Evolutionary conservation across 1,140 invertebrate species (phyloP).

Genomic region (Drosophila obscura): DNA sequence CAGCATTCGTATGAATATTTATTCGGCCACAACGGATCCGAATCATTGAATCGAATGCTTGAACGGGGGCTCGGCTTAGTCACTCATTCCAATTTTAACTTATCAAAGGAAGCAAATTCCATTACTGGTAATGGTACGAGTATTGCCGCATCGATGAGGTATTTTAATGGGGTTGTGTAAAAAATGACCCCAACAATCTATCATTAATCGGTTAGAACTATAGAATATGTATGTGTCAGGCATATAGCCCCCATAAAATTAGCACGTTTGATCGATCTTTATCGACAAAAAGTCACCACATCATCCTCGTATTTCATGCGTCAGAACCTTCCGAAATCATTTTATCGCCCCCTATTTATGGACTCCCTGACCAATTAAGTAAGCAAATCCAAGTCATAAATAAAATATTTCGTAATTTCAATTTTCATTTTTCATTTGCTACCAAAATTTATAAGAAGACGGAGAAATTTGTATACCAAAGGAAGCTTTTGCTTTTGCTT

Average conservation of each 20-base stretch:
- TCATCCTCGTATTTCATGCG: constrained; percentile 20
- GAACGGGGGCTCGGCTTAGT: too few species aligned
- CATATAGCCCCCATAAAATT: too few species aligned
- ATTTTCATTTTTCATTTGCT: not conserved
- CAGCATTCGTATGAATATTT: constrained; percentile 44
- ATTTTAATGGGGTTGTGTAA: too few species aligned
- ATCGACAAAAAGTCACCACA: not conserved
- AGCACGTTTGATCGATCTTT: too few species aligned
- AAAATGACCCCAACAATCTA: too few species aligned
- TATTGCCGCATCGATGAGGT: too few species aligned
- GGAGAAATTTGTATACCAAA: constrained; percentile 3
- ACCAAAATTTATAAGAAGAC: not conserved
- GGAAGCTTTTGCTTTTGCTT: not conserved
- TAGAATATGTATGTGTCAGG: too few species aligned
- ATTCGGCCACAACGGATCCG: constrained; percentile 47
- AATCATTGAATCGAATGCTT: not conserved
- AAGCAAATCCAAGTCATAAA: constrained; percentile 25
- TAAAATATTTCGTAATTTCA: constrained; percentile 10
- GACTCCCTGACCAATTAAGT: constrained; percentile 11
- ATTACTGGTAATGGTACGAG: too few species aligned
- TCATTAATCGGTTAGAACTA: too few species aligned
- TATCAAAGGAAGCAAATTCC: too few species aligned
- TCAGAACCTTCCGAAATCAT: constrained; percentile 27
- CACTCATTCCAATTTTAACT: too few species aligned
- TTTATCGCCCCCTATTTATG: constrained; percentile 40